These are phyloP conservation scores for Cylas formicarius DNA, from an alignment of 1,140 invertebrate species.

Conservation along the genomic window DNA sequence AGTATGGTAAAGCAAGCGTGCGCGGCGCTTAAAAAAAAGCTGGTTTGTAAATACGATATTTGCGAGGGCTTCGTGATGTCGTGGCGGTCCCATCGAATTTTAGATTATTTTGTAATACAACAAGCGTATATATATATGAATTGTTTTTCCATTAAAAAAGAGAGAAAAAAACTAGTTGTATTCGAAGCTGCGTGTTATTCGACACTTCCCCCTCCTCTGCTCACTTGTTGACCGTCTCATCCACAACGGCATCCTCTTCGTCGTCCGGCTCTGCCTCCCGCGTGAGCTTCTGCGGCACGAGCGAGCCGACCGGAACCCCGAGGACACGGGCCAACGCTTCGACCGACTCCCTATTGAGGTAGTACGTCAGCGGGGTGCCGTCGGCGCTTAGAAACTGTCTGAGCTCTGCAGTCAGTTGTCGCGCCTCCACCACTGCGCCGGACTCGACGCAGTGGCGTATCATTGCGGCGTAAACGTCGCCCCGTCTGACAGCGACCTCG, in stretches of 20 bases:
- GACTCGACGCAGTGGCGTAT: constrained; percentile 46
- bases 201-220: too few relatives aligned
- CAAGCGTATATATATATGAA: too few relatives aligned
- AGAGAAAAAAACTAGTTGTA: too few relatives aligned
- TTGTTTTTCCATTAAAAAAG: too few relatives aligned
- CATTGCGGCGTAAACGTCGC: constrained; percentile 49
- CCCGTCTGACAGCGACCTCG: constrained; percentile 48
- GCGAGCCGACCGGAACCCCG: constrained; percentile 27
- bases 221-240: too few relatives aligned
- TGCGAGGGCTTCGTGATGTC: too few relatives aligned
- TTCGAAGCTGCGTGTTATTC: too few relatives aligned
- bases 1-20: too few relatives aligned
- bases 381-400: constrained; percentile 28
- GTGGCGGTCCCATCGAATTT: too few relatives aligned
- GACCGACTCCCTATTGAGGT: constrained; percentile 36
- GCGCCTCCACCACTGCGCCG: constrained; percentile 39
- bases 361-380: constrained; percentile 37
- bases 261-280: constrained; percentile 18
- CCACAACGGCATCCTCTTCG: constrained; percentile 30
- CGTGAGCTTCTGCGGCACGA: constrained; percentile 28
- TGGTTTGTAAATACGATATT: too few relatives aligned
- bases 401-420: constrained; percentile 35
- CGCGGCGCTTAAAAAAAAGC: too few relatives aligned
- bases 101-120: too few relatives aligned
- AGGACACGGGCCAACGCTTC: constrained; percentile 37